Conservation (phyloP, 2,888 invertebrate genomes). For the Lycaena phlaeas region DNA sequence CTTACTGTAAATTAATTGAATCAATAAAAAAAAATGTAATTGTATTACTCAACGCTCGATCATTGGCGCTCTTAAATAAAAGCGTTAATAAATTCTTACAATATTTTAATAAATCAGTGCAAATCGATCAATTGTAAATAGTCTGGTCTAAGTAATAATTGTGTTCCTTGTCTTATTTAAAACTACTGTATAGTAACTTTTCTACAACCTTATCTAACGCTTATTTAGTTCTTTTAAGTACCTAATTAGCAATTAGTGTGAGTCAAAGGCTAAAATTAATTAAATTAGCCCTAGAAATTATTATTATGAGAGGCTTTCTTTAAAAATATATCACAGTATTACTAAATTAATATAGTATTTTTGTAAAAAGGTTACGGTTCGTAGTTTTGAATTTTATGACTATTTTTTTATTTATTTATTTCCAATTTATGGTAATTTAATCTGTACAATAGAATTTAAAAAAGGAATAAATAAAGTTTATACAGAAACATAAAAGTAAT, state of each 20-base stretch:
- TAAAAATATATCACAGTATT: conserved; percentile 1
- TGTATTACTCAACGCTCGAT: too few relatives aligned
- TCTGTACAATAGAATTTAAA: too few relatives aligned
- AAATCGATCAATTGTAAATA: conserved; percentile 34
- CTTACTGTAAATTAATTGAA: too few relatives aligned
- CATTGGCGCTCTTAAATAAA: too few relatives aligned
- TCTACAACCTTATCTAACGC: conserved; percentile 16
- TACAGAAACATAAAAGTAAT: too few relatives aligned
- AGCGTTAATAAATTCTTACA: too few relatives aligned
- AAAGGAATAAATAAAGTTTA: too few relatives aligned
- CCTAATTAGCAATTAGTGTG: conserved; percentile 1
- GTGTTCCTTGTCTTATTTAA: conserved; percentile 30
- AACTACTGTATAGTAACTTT: conserved; percentile 25
- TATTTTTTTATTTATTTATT: neutral
- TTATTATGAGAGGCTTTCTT: neutral
- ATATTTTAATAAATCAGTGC: conserved; percentile 12
- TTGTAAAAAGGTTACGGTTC: neutral
- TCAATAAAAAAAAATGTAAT: too few relatives aligned
- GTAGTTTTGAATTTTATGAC: neutral
- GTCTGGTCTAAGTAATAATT: conserved; percentile 26
- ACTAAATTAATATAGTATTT: neutral
- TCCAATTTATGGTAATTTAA: too few relatives aligned
- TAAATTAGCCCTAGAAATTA: conserved; percentile 3
- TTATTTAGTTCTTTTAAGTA: conserved; percentile 3
- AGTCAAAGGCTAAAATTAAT: conserved; percentile 3